Evolutionary conservation across 2,888 invertebrate genomes (phyloP), one percentile per base, ranked within the genome.

Genomic region (Aplocera efformata): DNA sequence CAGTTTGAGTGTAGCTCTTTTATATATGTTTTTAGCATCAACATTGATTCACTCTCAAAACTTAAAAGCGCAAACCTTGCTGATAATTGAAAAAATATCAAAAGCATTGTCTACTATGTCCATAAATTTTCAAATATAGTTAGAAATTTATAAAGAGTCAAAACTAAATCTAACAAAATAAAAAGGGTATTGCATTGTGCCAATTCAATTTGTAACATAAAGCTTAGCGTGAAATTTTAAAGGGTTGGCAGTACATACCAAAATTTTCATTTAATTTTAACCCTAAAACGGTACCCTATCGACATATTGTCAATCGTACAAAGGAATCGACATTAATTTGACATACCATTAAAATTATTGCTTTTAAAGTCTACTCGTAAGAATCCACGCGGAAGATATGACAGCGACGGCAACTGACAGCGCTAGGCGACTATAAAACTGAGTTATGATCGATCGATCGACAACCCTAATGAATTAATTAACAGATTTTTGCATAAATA

Each of bases 341-440:
- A 85, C 85, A 73, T 82, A 79, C 79, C 81, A 84, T 86, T 85
- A 84, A 83, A 80, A 79, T 81, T 68, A 83, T 86, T 78, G 73
- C 82, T 78, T 79, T 73, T 72, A 74, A 76, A 79, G 79, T 79
- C 72, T 70, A 63, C 66, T 64, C 64, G 60, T 60, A 71, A 64
- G 66, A 63, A 78, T 63, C 76, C 80, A 69, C 42, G 82, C 58
- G 76, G 76, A 84, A 86, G 82, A 81, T 79, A 79, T 79, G 65
- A 62, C 65, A 57, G 59, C 72, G 63, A 77, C 71, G 68, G 56
- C 46, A 49, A 32, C 39, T 43, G 36, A 61, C 59, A 46, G 67
- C 69, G 55, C 66, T 65, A 58, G 66, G 64, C 65, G 43, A 30
- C 28, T 50, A 76, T 81, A 78, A 79, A 81, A 73, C 5, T 62